These are phyloP conservation scores for Lasioglossum pauxillum DNA, from an alignment of 2,888 invertebrate species.

Conservation along the genomic window DNA sequence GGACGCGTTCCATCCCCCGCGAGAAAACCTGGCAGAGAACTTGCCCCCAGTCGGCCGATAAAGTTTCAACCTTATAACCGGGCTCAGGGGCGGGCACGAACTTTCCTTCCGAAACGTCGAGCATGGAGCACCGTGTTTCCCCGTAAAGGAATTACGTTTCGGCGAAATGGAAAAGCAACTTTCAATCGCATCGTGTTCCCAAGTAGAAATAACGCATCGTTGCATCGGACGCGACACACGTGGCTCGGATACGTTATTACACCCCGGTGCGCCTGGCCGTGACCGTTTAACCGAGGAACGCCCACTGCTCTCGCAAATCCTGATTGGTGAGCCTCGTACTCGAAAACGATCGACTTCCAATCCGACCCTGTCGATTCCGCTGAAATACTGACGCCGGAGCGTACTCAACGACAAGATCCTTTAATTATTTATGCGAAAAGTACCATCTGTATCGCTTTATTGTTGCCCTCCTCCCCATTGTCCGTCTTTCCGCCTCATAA, in stretches of 20 bases:
- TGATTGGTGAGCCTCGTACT: not conserved
- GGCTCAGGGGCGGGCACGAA: slow-evolving; percentile 21
- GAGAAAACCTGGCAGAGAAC: slow-evolving; percentile 44
- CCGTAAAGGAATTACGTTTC: slow-evolving; percentile 28
- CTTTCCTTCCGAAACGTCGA: slow-evolving; percentile 29
- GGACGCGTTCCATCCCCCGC: slow-evolving; percentile 31
- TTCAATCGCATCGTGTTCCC: slow-evolving; percentile 15
- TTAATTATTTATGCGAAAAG: not conserved
- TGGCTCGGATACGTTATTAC: not conserved
- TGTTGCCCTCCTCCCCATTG: too few relatives aligned
- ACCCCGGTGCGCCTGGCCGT: not conserved
- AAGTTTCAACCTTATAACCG: slow-evolving; percentile 34
- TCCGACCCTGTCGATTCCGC: not conserved
- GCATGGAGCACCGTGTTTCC: slow-evolving; percentile 9
- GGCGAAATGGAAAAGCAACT: slow-evolving; percentile 7
- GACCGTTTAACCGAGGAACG: slow-evolving; percentile 7
- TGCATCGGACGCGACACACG: not conserved
- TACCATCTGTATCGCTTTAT: too few relatives aligned
- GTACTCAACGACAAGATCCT: not conserved
- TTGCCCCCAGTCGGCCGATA: slow-evolving; percentile 27
- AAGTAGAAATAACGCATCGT: not conserved
- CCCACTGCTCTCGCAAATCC: not conserved
- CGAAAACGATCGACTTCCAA: not conserved
- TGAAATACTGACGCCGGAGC: not conserved
- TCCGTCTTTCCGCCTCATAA: too few relatives aligned